phyloP scores from a whole-genome alignment of 2,797 vertebrate genomes.

The Sebastes vulpes region DNA sequence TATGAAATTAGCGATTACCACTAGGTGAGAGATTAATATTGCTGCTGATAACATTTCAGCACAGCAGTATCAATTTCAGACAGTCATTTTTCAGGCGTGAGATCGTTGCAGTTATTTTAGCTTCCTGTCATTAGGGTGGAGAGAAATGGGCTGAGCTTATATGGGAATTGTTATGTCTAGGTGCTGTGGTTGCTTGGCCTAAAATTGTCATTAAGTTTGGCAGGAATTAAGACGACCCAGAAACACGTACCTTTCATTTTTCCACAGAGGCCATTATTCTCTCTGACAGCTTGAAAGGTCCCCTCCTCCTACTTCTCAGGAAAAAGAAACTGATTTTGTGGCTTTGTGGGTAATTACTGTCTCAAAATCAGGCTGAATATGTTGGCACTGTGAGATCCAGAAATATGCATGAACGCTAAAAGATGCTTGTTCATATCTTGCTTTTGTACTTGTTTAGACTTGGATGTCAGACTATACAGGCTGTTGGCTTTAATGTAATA shows the following conservation, averaged over 20 bases:
- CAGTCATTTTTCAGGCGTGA: conserved; percentile 66
- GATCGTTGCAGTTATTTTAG: conserved; percentile 50
- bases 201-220: conserved; percentile 62
- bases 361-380: neutral
- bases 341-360: conserved; percentile 24
- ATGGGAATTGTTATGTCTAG: conserved; percentile 69
- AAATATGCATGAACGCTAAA: neutral
- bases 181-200: conserved; percentile 48
- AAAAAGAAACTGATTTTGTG: conserved; percentile 26
- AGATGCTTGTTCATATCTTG: neutral
- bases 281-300: conserved; percentile 47
- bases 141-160: conserved; percentile 51
- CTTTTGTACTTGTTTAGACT: neutral
- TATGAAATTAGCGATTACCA: conserved; percentile 70
- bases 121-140: conserved; percentile 49
- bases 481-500: neutral
- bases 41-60: conserved; percentile 68
- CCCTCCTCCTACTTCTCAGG: conserved; percentile 3
- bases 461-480: neutral
- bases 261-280: conserved; percentile 41
- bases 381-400: neutral
- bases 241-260: conserved; percentile 30
- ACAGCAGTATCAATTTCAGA: conserved; percentile 57
- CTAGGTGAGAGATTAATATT: conserved; percentile 75
- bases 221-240: conserved; percentile 55